Percentiles rank a stretch among this genome's conserved stretches.
Evolutionary conservation across 2,797 vertebrate species (phyloP).

Genomic region (Schizothorax lantsangensis): DNA sequence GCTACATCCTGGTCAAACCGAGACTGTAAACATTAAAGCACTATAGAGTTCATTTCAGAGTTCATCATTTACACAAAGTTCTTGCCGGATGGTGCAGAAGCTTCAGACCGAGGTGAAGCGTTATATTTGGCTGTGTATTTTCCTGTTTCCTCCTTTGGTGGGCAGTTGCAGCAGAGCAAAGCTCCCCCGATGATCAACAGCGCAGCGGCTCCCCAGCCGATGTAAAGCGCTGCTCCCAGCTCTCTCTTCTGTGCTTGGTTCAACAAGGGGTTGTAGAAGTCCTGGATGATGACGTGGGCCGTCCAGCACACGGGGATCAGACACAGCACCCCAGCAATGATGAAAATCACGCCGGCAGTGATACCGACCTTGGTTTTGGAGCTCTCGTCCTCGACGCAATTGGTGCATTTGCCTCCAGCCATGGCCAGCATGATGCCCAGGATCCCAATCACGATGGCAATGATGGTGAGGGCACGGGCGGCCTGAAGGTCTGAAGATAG

Average conservation of each 20-base stretch:
- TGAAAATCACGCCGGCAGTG: conserved; percentile 81
- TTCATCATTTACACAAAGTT: conserved; percentile 80
- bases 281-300: conserved; percentile 82
- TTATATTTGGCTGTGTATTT: conserved; percentile 85
- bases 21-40: conserved; percentile 38
- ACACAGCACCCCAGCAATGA: conserved; percentile 79
- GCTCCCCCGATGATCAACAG: conserved; percentile 88
- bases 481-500: conserved; percentile 90
- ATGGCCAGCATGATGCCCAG: conserved; percentile 85
- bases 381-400: conserved; percentile 83
- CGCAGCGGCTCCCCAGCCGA: conserved; percentile 88
- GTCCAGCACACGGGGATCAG: conserved; percentile 92
- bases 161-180: conserved; percentile 90
- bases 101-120: conserved; percentile 75
- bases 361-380: conserved; percentile 87
- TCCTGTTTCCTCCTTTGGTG: conserved; percentile 69
- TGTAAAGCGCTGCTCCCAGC: conserved; percentile 87
- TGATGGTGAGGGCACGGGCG: conserved; percentile 84
- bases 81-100: conserved; percentile 79
- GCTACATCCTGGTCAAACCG: conserved; percentile 31
- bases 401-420: conserved; percentile 92
- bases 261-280: conserved; percentile 92
- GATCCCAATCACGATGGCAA: conserved; percentile 85
- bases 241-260: conserved; percentile 84
- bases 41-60: conserved; percentile 20